Conservation (phyloP, 2,797 vertebrate genomes). For the Scyliorhinus canicula region DNA sequence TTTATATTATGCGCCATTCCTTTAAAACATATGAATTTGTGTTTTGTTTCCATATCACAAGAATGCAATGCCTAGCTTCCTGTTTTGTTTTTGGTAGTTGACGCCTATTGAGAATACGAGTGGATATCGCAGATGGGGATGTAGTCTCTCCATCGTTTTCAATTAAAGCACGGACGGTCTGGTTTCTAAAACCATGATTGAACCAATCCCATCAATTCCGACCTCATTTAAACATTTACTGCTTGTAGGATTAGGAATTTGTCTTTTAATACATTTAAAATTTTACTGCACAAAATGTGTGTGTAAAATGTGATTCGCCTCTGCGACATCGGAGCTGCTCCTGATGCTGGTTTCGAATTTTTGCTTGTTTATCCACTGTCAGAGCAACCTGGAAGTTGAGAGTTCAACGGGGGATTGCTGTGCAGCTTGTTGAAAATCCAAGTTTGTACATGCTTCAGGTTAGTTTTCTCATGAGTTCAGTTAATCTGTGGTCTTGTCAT, state of each 20-base stretch:
- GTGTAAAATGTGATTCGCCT: background rate
- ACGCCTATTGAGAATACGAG: background rate
- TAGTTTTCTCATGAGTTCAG: background rate
- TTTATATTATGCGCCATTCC: too few relatives aligned
- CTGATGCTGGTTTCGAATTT: background rate
- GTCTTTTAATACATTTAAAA: background rate
- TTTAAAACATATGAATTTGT: background rate
- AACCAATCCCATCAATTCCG: background rate
- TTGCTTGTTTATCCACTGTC: background rate
- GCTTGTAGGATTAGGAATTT: background rate
- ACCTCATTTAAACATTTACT: background rate
- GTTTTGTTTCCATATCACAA: background rate
- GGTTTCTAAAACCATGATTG: background rate
- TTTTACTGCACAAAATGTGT: background rate
- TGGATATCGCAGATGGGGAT: background rate
- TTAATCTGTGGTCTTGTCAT: slow-evolving; percentile 11
- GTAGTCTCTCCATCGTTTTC: background rate
- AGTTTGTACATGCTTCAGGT: background rate
- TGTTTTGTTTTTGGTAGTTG: background rate
- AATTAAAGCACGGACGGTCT: background rate
- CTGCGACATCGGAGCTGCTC: background rate
- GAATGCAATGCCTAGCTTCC: background rate
- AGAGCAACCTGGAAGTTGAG: background rate
- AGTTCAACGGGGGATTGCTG: background rate
- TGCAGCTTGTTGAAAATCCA: background rate